Conservation (phyloP, 1,140 invertebrate species). For the Centruroides sculpturatus region DNA sequence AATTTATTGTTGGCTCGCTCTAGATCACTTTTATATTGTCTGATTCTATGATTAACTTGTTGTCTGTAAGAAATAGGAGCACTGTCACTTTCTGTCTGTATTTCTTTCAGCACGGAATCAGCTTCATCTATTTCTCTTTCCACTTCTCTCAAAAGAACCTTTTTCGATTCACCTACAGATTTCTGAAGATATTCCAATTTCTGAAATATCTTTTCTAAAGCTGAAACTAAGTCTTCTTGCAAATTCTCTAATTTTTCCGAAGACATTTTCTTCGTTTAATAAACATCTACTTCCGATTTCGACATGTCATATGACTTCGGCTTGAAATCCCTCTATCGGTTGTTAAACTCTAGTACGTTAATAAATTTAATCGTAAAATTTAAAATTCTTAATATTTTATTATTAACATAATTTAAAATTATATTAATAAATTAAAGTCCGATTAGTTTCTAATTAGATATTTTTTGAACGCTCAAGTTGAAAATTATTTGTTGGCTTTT, state of each 20-base stretch:
- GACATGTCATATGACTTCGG: too few relatives aligned
- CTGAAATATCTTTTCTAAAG: slow-evolving; percentile 21
- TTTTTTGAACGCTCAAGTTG: too few relatives aligned
- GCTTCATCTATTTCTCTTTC: slow-evolving; percentile 27
- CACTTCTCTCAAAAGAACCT: slow-evolving; percentile 7
- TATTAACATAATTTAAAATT: too few relatives aligned
- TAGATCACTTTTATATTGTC: slow-evolving; percentile 18
- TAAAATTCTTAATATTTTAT: too few relatives aligned
- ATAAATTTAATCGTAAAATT: too few relatives aligned
- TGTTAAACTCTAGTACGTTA: too few relatives aligned
- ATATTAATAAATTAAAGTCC: too few relatives aligned
- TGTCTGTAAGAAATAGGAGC: slow-evolving; percentile 27
- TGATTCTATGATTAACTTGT: slow-evolving; percentile 25
- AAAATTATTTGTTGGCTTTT: too few relatives aligned
- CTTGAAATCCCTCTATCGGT: too few relatives aligned
- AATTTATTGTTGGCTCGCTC: background rate
- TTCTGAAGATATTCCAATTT: slow-evolving; percentile 19
- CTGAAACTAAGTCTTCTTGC: slow-evolving; percentile 30
- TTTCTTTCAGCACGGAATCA: slow-evolving; percentile 26
- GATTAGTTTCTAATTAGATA: too few relatives aligned
- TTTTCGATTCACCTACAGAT: background rate
- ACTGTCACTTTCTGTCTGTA: slow-evolving; percentile 27
- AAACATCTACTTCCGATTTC: too few relatives aligned
- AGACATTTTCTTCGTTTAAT: slow-evolving; percentile 21
- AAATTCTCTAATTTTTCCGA: slow-evolving; percentile 36